These are phyloP conservation scores for Bungarus multicinctus DNA, from an alignment of 2,113 vertebrate species.

Conservation along the genomic window DNA sequence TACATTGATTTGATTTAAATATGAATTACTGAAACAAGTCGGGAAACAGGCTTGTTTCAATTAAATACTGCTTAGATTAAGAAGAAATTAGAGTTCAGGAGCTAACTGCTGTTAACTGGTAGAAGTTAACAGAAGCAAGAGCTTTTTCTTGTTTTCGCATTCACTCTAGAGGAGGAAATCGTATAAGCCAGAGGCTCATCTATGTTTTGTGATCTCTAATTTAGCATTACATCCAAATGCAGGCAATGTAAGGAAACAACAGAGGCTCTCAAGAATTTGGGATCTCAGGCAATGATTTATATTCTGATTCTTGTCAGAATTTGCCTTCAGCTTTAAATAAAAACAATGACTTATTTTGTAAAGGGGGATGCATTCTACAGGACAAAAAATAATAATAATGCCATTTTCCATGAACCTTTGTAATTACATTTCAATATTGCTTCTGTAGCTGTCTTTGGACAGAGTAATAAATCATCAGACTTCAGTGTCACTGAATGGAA, in stretches of 20 bases:
- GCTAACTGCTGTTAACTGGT: neutral
- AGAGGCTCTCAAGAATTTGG: neutral
- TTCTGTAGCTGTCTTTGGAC: constrained; percentile 18
- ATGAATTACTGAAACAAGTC: neutral
- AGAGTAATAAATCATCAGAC: constrained; percentile 7
- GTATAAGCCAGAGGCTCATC: neutral
- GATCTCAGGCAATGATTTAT: neutral
- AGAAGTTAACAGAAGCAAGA: neutral
- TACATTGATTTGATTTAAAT: neutral
- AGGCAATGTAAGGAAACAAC: neutral
- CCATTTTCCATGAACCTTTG: neutral
- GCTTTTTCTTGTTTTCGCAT: neutral
- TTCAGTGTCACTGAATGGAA: neutral
- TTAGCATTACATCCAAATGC: neutral
- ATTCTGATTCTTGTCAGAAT: neutral
- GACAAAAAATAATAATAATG: neutral
- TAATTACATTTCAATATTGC: constrained; percentile 8
- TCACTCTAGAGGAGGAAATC: neutral
- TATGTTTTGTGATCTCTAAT: neutral
- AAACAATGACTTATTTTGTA: neutral
- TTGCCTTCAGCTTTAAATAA: neutral
- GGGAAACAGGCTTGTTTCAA: neutral
- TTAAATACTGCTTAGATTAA: neutral
- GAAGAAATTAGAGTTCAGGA: neutral
- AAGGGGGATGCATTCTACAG: neutral